Conservation (phyloP, 2,797 vertebrate genomes). For the Tragopan temminckii region DNA sequence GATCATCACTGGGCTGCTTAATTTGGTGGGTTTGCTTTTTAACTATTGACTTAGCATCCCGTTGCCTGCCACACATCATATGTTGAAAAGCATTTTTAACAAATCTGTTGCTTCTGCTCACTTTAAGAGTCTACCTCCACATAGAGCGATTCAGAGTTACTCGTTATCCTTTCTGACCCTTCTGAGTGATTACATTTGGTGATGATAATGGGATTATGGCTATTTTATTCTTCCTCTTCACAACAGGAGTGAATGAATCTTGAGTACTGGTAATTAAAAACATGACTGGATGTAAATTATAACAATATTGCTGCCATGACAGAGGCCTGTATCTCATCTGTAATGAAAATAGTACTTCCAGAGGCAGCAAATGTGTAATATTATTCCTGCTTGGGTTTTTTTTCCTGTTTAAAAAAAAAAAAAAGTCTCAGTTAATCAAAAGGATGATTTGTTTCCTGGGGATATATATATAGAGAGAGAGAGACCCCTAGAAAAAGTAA, state of each 20-base stretch:
- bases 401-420: background rate
- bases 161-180: background rate
- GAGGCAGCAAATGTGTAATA: background rate
- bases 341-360: background rate
- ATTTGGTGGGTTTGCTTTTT: background rate
- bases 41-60: background rate
- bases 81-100: background rate
- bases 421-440: background rate
- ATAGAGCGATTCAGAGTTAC: background rate
- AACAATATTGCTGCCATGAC: background rate
- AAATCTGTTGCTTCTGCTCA: background rate
- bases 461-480: background rate
- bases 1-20: background rate
- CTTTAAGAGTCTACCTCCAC: background rate
- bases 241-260: background rate
- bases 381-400: background rate
- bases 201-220: background rate
- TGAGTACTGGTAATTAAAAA: accelerated
- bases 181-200: background rate
- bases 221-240: background rate
- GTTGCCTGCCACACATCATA: background rate
- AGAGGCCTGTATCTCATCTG: background rate
- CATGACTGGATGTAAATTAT: background rate
- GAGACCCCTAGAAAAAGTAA: background rate
- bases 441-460: background rate